Base-by-base conservation (phyloP, 2,888 invertebrate species). In the Ditylenchus weischeri region DNA sequence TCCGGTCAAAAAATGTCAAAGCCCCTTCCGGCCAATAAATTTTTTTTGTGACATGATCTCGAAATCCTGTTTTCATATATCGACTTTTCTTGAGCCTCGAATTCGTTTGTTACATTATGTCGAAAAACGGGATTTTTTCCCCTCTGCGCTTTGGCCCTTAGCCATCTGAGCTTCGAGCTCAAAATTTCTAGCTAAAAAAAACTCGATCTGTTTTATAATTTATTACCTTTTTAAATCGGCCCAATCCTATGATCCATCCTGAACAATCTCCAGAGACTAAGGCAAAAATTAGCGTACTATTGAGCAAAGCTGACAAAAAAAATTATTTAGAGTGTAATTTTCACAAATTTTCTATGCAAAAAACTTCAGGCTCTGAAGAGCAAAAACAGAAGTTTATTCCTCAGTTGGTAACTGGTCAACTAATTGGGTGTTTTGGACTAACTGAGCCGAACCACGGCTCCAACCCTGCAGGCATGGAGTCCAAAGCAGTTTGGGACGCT, bases 371-470 rank as follows among this genome's bases (percentile, higher is more conserved):
- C 15, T 88, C 88, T 19, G 90, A 91, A 64, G 89, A 89, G 76
- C 95, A 95, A 82, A 94, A 91, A 83, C 87, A 92, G 76, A 90
- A 89, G 83, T 95, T 89, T 84, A 85, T 96, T 66, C 93, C 93
- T 0, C 87, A 85, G 83, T 87, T 96, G 87, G 91, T 90, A 0
- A 88, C 87, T 81, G 94, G 93, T n/a, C 90, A 93, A 79, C 81
- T 90, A 51, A 87, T 91, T 66, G 94, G 91, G 0, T 92, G 92
- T 82, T 98, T 96, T 84, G 96, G 96, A 1, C 85, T 98, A 71
- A 98, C 98, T 0, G 98, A 98, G 85, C 96, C 98, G 0, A 90
- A 99, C 85, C 92, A 91, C 83, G 98, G 98, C 29, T 95, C 95
- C 83, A 95, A 98, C 85, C 90, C 92, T 0, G 85, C 83, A 58